Base-by-base conservation (phyloP, 2,113 vertebrate species). In the Sylvietta virens region DNA sequence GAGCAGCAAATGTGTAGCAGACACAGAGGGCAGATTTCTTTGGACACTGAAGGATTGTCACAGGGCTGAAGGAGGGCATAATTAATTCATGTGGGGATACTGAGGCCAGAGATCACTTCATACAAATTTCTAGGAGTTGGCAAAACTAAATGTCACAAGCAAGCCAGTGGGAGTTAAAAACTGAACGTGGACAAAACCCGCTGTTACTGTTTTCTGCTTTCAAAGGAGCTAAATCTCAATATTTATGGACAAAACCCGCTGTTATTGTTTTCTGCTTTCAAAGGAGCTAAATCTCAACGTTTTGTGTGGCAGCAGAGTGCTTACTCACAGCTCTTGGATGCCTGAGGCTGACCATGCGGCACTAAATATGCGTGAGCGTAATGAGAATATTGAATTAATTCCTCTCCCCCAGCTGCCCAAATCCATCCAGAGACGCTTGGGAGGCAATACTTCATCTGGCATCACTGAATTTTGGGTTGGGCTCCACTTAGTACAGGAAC, bases 91-190 rank as follows among this genome's bases (percentile, higher is more conserved):
- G 15, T 60, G 27, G 50, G 65, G 37, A 67, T 67, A 22, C 48
- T 67, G 57, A 39, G 17, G 51, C 58, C 58, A 88, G 88, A 88
- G 67, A 56, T 92, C n/a, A 10, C 21, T 95, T 65, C 27, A 57
- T 70, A 78, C 28, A 70, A 47, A 88, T 90, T 70, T 74, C 47
- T 60, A 93, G 57, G 66, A 83, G 54, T 3, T 86, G 81, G 35
- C 71, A 86, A 64, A 96, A 90, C 39, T 56, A 83, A 97, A 92
- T 92, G 81, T 95, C 88, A 94, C 42, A 66, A 72, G 33, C 6
- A 10, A 71, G n/a, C 33, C 24, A 35, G 92, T 86, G 82, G 85
- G 88, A 94, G 90, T 93, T 90, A 71, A 83, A 79, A 83, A 64
- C 37, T 48, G 79, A 78, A 35, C 22, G 11, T 10, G 50, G 50